phyloP scores from a whole-genome alignment of 2,888 invertebrate species.

The Choristoneura rosaceana region DNA sequence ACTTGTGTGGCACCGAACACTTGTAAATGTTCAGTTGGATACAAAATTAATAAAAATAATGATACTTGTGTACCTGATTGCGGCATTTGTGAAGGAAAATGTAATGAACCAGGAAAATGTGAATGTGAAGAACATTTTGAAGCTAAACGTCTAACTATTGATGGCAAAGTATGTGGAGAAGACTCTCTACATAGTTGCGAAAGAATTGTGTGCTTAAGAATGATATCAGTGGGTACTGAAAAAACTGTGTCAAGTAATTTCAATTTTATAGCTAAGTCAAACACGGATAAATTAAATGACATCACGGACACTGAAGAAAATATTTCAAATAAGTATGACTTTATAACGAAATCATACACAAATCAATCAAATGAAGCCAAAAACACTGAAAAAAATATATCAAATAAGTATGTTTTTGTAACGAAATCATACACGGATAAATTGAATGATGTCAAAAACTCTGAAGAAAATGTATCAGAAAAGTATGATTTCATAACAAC shows the following conservation, averaged over 20 bases:
- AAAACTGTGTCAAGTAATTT: background rate
- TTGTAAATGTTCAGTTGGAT: conserved; percentile 55
- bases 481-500: conserved; percentile 18
- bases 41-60: conserved; percentile 39
- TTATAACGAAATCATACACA: too few relatives aligned
- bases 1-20: conserved; percentile 50
- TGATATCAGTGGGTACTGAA: conserved; percentile 1
- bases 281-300: too few relatives aligned
- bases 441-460: too few relatives aligned
- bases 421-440: too few relatives aligned
- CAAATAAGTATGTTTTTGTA: too few relatives aligned
- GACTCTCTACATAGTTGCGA: conserved; percentile 39
- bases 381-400: too few relatives aligned
- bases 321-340: too few relatives aligned
- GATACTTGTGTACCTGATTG: conserved; percentile 47
- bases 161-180: conserved; percentile 42
- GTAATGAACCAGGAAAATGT: conserved; percentile 58
- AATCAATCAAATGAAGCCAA: too few relatives aligned
- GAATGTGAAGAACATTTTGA: conserved; percentile 59
- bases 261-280: too few relatives aligned
- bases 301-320: too few relatives aligned
- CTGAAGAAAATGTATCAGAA: conserved; percentile 11
- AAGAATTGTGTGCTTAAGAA: conserved; percentile 39
- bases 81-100: conserved; percentile 47
- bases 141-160: conserved; percentile 31